Percentiles rank a stretch among this genome's conserved stretches.
Evolutionary conservation across 2,797 vertebrate genomes (phyloP).

Genomic region (Nyctibius grandis): DNA sequence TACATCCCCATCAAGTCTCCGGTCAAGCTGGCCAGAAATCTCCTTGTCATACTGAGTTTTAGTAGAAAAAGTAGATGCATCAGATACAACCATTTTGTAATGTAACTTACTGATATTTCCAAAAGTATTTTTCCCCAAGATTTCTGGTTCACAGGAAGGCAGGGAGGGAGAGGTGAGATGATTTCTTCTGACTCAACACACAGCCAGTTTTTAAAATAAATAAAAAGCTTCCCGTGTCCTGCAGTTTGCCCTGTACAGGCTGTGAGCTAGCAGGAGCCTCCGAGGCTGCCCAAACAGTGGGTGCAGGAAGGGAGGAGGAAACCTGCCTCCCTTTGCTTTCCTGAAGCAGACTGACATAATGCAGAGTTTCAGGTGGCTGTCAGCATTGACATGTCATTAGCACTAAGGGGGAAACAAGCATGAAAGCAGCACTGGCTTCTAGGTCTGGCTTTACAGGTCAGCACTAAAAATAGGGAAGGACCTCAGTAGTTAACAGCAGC

Average conservation of each 20-base stretch:
- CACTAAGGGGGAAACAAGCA: neutral
- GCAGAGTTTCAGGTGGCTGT: neutral
- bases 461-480: neutral
- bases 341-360: neutral
- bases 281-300: neutral
- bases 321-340: neutral
- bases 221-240: neutral
- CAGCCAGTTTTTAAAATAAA: neutral
- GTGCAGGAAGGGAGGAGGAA: neutral
- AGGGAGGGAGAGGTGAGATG: neutral
- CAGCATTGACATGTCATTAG: neutral
- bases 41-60: neutral
- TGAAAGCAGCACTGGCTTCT: neutral
- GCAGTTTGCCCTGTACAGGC: neutral
- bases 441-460: neutral
- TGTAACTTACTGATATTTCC: neutral
- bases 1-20: fast-evolving
- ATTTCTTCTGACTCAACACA: neutral
- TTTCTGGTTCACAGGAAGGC: neutral
- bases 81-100: neutral
- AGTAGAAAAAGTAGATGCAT: neutral
- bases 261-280: neutral
- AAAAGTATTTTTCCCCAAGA: neutral
- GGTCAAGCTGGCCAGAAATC: neutral
- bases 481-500: neutral